phyloP scores from a whole-genome alignment of 2,797 vertebrate genomes.

The Champsocephalus gunnari region DNA sequence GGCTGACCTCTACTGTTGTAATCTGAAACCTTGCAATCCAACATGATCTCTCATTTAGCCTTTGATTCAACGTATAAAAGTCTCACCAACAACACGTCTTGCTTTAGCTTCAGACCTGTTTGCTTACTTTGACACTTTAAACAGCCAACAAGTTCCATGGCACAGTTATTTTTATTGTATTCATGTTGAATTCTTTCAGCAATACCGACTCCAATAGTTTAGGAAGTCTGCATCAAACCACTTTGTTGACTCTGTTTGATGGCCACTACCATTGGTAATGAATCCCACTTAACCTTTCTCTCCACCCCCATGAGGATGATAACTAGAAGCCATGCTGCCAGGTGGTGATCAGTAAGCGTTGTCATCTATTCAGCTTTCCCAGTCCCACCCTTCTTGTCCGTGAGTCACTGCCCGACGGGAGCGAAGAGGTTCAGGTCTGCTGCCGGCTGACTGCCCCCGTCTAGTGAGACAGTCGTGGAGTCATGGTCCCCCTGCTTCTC shows the following conservation, averaged over 20 bases:
- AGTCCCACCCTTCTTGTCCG: conserved; percentile 17
- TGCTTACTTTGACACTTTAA: neutral
- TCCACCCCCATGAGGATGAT: neutral
- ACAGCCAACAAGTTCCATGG: neutral
- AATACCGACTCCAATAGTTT: neutral
- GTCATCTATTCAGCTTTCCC: conserved; percentile 13
- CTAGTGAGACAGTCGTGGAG: conserved; percentile 34
- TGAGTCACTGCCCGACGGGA: conserved; percentile 28
- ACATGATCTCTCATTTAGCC: conserved; percentile 46
- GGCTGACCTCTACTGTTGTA: conserved; percentile 30
- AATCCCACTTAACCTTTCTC: conserved; percentile 4
- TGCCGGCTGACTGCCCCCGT: conserved; percentile 26
- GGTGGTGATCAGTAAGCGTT: conserved; percentile 20
- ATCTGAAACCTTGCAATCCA: conserved; percentile 37
- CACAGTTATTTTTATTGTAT: neutral
- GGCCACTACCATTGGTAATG: neutral
- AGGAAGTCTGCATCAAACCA: neutral
- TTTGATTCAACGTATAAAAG: conserved; percentile 50
- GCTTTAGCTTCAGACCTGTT: neutral
- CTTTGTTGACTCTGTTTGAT: neutral
- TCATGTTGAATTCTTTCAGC: neutral
- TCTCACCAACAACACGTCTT: neutral
- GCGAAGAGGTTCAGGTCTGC: conserved; percentile 21
- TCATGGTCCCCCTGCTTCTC: conserved; percentile 14
- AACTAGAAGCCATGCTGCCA: conserved; percentile 1